These are phyloP conservation scores for Platerodrilus igneus DNA, from an alignment of 2,888 invertebrate genomes.

Conservation along the genomic window DNA sequence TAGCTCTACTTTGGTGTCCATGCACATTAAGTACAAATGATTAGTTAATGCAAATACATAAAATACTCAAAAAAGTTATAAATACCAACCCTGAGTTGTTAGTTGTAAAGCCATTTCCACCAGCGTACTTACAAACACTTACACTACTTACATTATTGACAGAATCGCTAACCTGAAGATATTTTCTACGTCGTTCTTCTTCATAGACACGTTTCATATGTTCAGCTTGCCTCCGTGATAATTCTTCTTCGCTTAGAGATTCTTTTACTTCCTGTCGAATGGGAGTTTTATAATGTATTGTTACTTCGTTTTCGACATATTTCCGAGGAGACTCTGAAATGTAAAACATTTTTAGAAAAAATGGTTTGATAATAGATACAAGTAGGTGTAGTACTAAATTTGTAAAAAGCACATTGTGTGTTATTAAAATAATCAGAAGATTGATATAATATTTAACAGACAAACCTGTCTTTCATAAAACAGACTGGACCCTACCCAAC, in stretches of 20 bases:
- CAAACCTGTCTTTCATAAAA: too few relatives aligned
- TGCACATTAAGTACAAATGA: too few relatives aligned
- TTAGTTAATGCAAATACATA: too few relatives aligned
- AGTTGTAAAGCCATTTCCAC: slow-evolving; percentile 12
- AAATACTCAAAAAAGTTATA: too few relatives aligned
- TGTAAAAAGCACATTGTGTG: too few relatives aligned
- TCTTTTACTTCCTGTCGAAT: slow-evolving; percentile 84
- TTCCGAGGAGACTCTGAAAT: slow-evolving; percentile 76
- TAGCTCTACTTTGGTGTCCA: too few relatives aligned
- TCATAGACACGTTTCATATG: slow-evolving; percentile 86
- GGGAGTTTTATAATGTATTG: slow-evolving; percentile 88
- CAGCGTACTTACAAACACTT: slow-evolving; percentile 3
- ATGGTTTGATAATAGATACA: neutral
- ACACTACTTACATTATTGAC: slow-evolving; percentile 31
- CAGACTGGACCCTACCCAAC: too few relatives aligned
- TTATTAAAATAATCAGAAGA: too few relatives aligned
- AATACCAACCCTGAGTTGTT: slow-evolving; percentile 18
- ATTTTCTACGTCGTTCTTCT: slow-evolving; percentile 85
- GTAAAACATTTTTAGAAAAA: too few relatives aligned
- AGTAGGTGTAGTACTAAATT: too few relatives aligned
- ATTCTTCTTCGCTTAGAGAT: slow-evolving; percentile 81
- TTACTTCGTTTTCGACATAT: slow-evolving; percentile 89
- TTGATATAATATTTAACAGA: too few relatives aligned
- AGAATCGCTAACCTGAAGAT: slow-evolving; percentile 64
- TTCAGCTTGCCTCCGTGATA: slow-evolving; percentile 81